phyloP scores from a whole-genome alignment of 1,140 invertebrate species.

The Pachyrhynchus sulphureomaculatus region DNA sequence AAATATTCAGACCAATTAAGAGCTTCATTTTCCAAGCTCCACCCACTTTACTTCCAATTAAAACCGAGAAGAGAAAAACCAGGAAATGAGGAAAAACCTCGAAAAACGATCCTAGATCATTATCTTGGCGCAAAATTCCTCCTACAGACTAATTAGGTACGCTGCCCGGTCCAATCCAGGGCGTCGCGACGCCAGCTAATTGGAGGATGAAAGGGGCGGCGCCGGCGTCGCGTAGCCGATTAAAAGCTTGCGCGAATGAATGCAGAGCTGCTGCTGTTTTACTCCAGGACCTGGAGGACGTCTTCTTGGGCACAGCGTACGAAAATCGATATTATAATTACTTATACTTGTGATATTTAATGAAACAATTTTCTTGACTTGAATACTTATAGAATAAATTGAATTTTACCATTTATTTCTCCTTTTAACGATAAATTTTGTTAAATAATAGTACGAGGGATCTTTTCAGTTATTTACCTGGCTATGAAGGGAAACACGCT shows the following conservation, averaged over 20 bases:
- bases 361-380: no score
- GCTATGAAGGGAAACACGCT: no score
- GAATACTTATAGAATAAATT: no score
- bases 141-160: constrained; percentile 34
- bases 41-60: constrained; percentile 15
- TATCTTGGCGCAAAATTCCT: constrained; percentile 29
- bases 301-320: neutral
- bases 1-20: constrained; percentile 26
- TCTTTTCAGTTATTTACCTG: no score
- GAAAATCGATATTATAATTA: no score
- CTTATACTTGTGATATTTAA: no score
- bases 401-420: no score
- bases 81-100: constrained; percentile 14
- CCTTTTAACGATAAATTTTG: no score
- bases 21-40: neutral
- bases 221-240: constrained; percentile 44
- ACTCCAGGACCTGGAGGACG: constrained; percentile 19
- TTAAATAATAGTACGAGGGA: no score
- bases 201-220: constrained; percentile 43
- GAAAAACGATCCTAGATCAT: constrained; percentile 18
- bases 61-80: constrained; percentile 9
- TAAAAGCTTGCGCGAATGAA: constrained; percentile 40
- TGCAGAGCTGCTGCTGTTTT: neutral
- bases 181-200: constrained; percentile 39
- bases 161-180: constrained; percentile 39